Base-by-base conservation (phyloP, 2,888 invertebrate species). In the Apamea anceps region DNA sequence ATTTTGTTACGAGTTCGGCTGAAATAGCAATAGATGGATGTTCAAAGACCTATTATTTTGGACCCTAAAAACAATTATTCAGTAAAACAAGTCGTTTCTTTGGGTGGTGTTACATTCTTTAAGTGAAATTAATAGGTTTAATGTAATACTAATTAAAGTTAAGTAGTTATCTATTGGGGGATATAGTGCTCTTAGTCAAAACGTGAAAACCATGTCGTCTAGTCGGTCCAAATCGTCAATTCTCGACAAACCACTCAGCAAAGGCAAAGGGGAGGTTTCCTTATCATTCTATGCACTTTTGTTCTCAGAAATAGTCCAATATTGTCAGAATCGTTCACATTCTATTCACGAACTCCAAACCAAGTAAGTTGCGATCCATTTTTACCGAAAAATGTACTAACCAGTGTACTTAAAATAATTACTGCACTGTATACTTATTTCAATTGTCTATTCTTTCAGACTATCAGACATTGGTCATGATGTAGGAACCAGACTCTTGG, bases 281-380 rank as follows among this genome's bases (percentile, higher is more conserved):
- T 96, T 99, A 75, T 99, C 99, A 89, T 98, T 99, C 90, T 99
- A 99, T 96, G 99, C 99, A 1, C 97, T 99, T 72, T 97, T 99
- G 79, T 99, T 99, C 95, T 99, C 99, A 37, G 99, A 99, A 97
- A 98, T 99, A 85, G 99, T 99, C 2, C 99, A 99, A 94, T 99
- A 99, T 96, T 99, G 99, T 92, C 99, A 99, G 97, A 99, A 99
- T 97, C 98, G 99, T 90, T 99, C 99, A 15, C 98, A 98, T 93
- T 99, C 99, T 21, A 98, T 99, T 57, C 98, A 99, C n/a, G 99
- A 99, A 94, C 96, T 99, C 67, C 99, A 99, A 94, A 98, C 97
- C 90, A 99, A 98, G 99, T 99, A 97, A 96, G 97, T 94, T 62
- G 72, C n/a, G 13, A 32, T 45, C 25, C 0, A 62, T 60, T 62